Evolutionary conservation across 2,888 invertebrate genomes (phyloP).

Genomic region (Portevinia maculata): DNA sequence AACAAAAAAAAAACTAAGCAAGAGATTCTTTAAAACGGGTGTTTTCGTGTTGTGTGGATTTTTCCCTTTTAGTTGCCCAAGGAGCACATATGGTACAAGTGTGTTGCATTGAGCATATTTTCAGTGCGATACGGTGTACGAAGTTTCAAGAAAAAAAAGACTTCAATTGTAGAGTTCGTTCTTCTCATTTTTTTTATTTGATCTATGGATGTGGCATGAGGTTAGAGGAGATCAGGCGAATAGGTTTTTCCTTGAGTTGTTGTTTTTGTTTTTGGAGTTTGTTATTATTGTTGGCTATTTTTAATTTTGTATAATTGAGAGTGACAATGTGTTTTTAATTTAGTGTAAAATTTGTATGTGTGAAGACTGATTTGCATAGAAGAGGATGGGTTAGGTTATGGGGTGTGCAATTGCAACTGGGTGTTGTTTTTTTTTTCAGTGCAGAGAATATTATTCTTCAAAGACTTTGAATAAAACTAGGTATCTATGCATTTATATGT

Average conservation of each 20-base stretch:
- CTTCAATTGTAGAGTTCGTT: constrained; percentile 35
- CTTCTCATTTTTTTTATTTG: constrained; percentile 15
- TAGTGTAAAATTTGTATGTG: constrained; percentile 74
- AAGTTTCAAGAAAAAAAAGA: constrained; percentile 23
- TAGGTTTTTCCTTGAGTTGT: constrained; percentile 44
- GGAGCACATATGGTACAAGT: constrained; percentile 81
- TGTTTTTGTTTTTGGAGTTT: constrained; percentile 34
- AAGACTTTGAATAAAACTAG: too few relatives aligned
- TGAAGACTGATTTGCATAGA: constrained; percentile 58
- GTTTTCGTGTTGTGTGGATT: constrained; percentile 66
- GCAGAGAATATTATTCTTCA: too few relatives aligned
- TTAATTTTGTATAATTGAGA: constrained; percentile 70
- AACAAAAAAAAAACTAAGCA: not conserved
- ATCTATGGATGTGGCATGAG: constrained; percentile 66
- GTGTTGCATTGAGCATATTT: constrained; percentile 75
- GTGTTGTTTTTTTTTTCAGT: not conserved
- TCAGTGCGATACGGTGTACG: constrained; percentile 52
- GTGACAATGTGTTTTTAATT: constrained; percentile 83
- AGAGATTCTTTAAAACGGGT: constrained; percentile 62
- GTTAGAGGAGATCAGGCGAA: constrained; percentile 70
- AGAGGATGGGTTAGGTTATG: constrained; percentile 27
- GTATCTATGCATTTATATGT: too few relatives aligned
- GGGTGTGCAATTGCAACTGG: not conserved
- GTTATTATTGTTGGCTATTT: constrained; percentile 68
- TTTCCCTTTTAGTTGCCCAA: constrained; percentile 61